These are phyloP conservation scores for Penaeus monodon DNA, from an alignment of 2,888 invertebrate genomes.

Conservation along the genomic window DNA sequence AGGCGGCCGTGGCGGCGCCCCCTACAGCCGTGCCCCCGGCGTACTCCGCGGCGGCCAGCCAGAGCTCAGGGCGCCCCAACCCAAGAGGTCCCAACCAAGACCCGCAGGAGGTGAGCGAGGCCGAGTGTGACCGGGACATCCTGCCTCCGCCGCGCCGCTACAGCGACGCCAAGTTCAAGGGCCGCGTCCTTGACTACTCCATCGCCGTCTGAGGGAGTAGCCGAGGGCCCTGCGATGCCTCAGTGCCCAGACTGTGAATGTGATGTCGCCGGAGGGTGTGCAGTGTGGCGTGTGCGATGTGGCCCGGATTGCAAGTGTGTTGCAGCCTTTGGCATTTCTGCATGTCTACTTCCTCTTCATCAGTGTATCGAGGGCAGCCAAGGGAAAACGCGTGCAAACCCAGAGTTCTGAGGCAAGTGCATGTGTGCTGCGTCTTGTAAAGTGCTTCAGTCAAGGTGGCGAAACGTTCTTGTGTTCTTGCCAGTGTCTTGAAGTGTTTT, in stretches of 20 bases:
- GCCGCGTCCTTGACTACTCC: conserved; percentile 42
- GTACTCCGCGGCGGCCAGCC: conserved; percentile 48
- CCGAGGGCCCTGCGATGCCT: neutral
- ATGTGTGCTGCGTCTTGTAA: too few species aligned
- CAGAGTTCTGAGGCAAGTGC: too few species aligned
- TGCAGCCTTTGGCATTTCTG: too few species aligned
- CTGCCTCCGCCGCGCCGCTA: conserved; percentile 50
- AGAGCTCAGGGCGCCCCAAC: conserved; percentile 44
- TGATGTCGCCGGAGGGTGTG: neutral
- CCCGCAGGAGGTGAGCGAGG: conserved; percentile 49
- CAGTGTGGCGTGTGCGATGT: too few species aligned
- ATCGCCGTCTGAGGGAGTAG: conserved; percentile 37
- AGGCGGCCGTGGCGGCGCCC: conserved; percentile 24
- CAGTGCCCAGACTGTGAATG: neutral
- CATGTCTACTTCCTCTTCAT: too few species aligned
- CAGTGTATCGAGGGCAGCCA: too few species aligned
- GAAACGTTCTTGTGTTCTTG: too few species aligned
- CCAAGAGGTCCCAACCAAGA: conserved; percentile 44
- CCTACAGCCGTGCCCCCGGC: conserved; percentile 33
- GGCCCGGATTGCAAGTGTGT: too few species aligned
- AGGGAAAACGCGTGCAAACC: too few species aligned
- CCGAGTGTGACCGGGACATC: conserved; percentile 51
- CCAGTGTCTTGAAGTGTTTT: too few species aligned
- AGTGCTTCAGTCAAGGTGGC: too few species aligned
- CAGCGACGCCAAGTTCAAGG: conserved; percentile 53